Conservation (phyloP, 2,888 invertebrate genomes). For the Mythimna impura region DNA sequence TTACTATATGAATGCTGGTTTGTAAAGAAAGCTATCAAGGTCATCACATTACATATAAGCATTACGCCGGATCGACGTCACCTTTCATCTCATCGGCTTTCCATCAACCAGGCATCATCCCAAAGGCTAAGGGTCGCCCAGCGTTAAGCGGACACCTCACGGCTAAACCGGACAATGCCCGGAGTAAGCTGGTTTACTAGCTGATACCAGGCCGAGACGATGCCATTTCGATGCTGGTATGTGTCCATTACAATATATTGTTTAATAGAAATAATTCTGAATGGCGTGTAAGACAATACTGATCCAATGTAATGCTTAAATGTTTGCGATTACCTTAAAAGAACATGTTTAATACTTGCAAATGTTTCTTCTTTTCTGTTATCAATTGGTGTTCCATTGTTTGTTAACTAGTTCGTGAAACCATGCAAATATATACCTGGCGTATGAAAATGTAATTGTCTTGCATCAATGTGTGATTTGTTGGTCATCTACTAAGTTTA, state of each 20-base stretch:
- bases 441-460: background rate
- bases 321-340: background rate
- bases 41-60: background rate
- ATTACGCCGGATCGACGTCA: background rate
- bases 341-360: background rate
- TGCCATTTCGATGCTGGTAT: background rate
- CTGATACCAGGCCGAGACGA: background rate
- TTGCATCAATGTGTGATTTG: constrained; percentile 4
- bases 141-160: background rate
- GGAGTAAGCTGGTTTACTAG: background rate
- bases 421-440: background rate
- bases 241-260: background rate
- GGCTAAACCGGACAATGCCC: background rate
- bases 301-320: background rate
- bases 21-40: background rate
- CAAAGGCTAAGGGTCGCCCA: background rate
- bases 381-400: constrained; percentile 11
- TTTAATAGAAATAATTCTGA: background rate
- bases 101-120: background rate
- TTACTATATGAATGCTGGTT: constrained; percentile 8
- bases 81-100: too few species aligned
- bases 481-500: constrained; percentile 8
- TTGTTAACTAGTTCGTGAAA: constrained; percentile 1
- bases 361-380: constrained; percentile 10
- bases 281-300: background rate